These are phyloP conservation scores for Otis tarda DNA, from an alignment of 2,113 vertebrate species.

Conservation along the genomic window DNA sequence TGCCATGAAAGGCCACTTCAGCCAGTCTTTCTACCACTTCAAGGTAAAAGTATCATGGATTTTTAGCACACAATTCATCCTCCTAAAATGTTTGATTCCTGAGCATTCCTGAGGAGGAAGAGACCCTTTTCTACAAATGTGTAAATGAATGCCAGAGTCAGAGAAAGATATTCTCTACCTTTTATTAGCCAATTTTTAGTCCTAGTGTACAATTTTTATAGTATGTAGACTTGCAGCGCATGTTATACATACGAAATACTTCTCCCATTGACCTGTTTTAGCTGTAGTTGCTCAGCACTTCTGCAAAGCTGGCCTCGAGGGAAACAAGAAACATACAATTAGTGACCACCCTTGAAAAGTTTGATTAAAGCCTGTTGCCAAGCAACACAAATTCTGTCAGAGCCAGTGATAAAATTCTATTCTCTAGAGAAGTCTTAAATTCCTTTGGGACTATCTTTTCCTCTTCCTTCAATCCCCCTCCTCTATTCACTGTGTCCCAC, in stretches of 20 bases:
- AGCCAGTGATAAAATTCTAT: slow-evolving; percentile 5
- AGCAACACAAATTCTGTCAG: slow-evolving; percentile 31
- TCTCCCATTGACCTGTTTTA: not conserved
- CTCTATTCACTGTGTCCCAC: not conserved
- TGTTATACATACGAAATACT: not conserved
- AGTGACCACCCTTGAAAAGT: slow-evolving; percentile 10
- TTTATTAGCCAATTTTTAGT: not conserved
- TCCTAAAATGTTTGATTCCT: not conserved
- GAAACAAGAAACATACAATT: not conserved
- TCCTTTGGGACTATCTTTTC: not conserved
- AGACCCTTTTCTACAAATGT: not conserved
- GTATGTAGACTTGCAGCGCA: not conserved
- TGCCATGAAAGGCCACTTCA: not conserved
- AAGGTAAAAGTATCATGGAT: not conserved
- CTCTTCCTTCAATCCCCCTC: not conserved
- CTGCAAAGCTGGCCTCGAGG: not conserved
- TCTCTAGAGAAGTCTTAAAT: not conserved
- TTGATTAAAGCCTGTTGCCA: slow-evolving; percentile 36
- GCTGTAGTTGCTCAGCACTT: not conserved
- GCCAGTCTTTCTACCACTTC: not conserved
- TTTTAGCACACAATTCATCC: not conserved
- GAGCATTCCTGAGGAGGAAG: not conserved
- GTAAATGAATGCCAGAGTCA: not conserved
- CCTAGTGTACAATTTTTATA: not conserved
- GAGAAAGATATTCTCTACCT: not conserved